Conservation (phyloP, 2,888 invertebrate genomes). For the Prosopocoilus inquinatus region DNA sequence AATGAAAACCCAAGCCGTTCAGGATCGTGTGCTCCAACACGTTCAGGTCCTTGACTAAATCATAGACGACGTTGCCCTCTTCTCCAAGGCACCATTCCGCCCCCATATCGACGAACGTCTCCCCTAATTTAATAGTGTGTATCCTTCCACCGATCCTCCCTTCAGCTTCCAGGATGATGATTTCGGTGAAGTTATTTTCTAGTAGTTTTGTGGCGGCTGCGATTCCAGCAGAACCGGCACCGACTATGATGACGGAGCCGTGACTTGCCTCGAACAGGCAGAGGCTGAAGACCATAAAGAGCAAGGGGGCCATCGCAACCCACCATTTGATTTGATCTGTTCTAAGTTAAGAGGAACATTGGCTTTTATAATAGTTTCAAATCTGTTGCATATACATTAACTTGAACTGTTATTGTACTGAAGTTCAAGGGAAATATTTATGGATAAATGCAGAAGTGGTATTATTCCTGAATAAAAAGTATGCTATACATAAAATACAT, state of each 20-base stretch:
- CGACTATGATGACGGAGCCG: slow-evolving; percentile 53
- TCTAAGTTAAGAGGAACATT: too few relatives aligned
- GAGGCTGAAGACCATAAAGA: too few relatives aligned
- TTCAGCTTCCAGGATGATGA: slow-evolving; percentile 52
- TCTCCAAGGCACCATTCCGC: slow-evolving; percentile 51
- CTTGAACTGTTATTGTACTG: too few relatives aligned
- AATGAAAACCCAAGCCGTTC: slow-evolving; percentile 37
- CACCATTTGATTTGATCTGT: too few relatives aligned
- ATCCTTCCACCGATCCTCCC: slow-evolving; percentile 46
- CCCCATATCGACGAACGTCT: slow-evolving; percentile 38
- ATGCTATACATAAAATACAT: too few relatives aligned
- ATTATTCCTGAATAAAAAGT: too few relatives aligned
- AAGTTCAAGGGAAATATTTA: too few relatives aligned
- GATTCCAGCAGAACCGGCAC: slow-evolving; percentile 59
- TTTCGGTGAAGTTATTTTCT: slow-evolving; percentile 51
- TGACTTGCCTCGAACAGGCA: background rate
- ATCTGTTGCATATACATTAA: too few relatives aligned
- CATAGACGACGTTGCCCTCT: slow-evolving; percentile 43
- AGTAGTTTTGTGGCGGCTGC: slow-evolving; percentile 54
- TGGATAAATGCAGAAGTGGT: too few relatives aligned
- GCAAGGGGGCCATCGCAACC: too few relatives aligned
- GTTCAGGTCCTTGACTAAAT: slow-evolving; percentile 40
- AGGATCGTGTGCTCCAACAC: slow-evolving; percentile 45
- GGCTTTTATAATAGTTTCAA: too few relatives aligned
- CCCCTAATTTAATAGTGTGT: slow-evolving; percentile 28